phyloP scores from a whole-genome alignment of 2,797 vertebrate genomes.

The Psittacula echo region DNA sequence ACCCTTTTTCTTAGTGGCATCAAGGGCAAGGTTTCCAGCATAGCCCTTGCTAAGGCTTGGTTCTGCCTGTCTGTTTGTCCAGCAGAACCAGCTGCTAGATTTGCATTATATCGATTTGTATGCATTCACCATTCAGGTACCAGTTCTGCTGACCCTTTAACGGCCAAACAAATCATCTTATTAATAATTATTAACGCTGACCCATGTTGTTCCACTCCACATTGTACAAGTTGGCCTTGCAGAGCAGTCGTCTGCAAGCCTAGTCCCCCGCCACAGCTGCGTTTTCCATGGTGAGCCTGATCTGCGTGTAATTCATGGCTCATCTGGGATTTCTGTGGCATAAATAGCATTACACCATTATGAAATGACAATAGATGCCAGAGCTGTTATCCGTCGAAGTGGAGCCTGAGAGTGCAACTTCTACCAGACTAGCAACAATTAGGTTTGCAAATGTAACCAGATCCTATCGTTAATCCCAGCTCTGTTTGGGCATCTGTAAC shows the following conservation, averaged over 20 bases:
- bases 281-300: neutral
- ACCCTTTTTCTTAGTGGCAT: neutral
- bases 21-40: neutral
- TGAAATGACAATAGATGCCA: constrained; percentile 50
- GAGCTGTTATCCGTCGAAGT: neutral
- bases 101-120: neutral
- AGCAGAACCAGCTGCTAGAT: neutral
- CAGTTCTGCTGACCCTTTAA: neutral
- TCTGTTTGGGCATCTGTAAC: constrained; percentile 51
- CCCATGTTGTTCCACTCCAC: neutral
- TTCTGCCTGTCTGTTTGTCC: neutral
- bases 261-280: neutral
- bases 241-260: neutral
- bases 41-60: neutral
- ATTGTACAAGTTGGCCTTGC: neutral
- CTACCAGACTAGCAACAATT: constrained; percentile 30
- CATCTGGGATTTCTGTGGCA: constrained; percentile 52
- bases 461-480: constrained; percentile 40
- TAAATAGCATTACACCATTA: constrained; percentile 24
- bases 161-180: neutral
- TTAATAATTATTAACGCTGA: neutral
- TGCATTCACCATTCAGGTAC: neutral
- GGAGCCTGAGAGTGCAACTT: neutral
- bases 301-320: neutral
- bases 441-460: constrained; percentile 44